Percentiles rank a stretch among this genome's conserved stretches.
phyloP scores from a whole-genome alignment of 2,888 invertebrate species.

The Cephalotes varians region DNA sequence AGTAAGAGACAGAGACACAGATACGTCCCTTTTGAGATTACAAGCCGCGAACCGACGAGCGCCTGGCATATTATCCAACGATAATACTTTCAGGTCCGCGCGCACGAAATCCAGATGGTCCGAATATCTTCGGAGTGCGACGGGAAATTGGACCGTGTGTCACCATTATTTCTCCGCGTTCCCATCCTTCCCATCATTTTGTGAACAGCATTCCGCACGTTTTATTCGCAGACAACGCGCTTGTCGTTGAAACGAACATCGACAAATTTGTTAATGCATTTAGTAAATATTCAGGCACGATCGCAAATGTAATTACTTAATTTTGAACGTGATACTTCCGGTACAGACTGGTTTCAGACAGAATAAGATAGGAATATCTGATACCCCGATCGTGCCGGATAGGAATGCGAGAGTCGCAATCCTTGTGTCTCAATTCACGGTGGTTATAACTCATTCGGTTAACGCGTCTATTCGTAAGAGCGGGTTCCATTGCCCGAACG shows the following conservation, averaged over 20 bases:
- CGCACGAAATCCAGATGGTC: slow-evolving; percentile 25
- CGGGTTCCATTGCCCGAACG: neutral
- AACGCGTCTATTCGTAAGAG: neutral
- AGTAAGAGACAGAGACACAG: slow-evolving; percentile 30
- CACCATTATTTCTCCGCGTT: neutral
- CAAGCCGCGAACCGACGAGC: slow-evolving; percentile 40
- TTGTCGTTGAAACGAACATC: neutral
- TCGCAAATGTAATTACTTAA: neutral
- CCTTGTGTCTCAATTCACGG: slow-evolving; percentile 2
- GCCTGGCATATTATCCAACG: slow-evolving; percentile 57
- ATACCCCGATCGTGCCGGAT: neutral
- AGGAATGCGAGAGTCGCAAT: neutral
- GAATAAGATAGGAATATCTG: neutral
- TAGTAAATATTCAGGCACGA: neutral
- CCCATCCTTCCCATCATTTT: neutral
- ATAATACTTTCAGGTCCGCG: slow-evolving; percentile 54
- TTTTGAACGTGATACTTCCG: neutral
- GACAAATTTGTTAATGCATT: neutral
- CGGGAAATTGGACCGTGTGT: neutral
- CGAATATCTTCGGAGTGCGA: neutral
- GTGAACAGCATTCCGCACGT: neutral
- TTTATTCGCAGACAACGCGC: neutral
- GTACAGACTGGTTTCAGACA: neutral
- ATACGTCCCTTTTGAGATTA: slow-evolving; percentile 64
- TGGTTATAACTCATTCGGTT: neutral